These are phyloP conservation scores for Ciconia maguari DNA, from an alignment of 2,113 vertebrate genomes.

Conservation along the genomic window DNA sequence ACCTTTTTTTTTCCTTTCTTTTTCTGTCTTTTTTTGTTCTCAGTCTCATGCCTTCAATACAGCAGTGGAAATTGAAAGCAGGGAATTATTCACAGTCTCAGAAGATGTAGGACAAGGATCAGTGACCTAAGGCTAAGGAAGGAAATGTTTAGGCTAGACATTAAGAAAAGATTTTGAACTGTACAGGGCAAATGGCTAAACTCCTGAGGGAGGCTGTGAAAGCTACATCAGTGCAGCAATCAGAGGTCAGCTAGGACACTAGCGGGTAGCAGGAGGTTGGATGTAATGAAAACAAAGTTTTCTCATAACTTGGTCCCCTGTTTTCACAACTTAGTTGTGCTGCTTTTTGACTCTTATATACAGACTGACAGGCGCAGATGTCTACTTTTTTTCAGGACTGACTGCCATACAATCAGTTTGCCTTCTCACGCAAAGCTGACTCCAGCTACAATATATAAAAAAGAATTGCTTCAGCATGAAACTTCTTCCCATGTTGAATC, in stretches of 20 bases:
- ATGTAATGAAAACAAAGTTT: not conserved
- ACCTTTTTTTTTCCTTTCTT: not conserved
- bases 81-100: conserved; percentile 12
- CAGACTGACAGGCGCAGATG: not conserved
- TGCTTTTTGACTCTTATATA: not conserved
- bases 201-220: conserved; percentile 7
- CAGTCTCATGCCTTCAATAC: not conserved
- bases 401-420: not conserved
- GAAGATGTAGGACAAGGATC: conserved; percentile 37
- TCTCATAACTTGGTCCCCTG: not conserved
- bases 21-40: not conserved
- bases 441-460: not conserved
- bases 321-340: not conserved
- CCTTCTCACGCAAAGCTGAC: not conserved
- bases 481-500: not conserved
- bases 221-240: not conserved
- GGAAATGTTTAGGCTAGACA: conserved; percentile 52
- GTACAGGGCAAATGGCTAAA: not conserved
- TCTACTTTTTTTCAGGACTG: not conserved
- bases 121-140: conserved; percentile 24
- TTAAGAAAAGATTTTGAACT: conserved; percentile 23
- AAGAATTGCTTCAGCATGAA: not conserved
- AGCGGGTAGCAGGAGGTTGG: not conserved
- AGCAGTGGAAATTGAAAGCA: not conserved
- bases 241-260: not conserved